phyloP scores from a whole-genome alignment of 2,888 invertebrate genomes.

The Epistrophella euchroma region DNA sequence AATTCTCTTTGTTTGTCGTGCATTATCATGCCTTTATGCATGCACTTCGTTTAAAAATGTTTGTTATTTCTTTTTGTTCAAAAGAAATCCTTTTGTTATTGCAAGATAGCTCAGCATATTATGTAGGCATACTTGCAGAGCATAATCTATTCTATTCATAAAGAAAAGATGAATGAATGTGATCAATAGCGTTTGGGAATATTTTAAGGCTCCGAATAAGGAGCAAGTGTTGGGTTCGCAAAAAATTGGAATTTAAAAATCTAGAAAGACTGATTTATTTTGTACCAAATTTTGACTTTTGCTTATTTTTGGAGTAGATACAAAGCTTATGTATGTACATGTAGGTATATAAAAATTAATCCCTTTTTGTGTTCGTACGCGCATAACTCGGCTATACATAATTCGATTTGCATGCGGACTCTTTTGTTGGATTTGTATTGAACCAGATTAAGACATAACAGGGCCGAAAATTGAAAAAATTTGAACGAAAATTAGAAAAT shows the following conservation, averaged over 20 bases:
- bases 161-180: constrained; percentile 1
- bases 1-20: constrained; percentile 15
- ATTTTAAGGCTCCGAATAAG: background rate
- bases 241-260: background rate
- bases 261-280: background rate
- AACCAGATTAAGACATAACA: too few relatives aligned
- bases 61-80: background rate
- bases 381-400: too few relatives aligned
- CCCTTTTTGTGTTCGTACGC: too few relatives aligned
- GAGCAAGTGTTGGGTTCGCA: background rate
- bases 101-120: background rate
- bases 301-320: too few relatives aligned
- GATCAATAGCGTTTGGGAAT: background rate
- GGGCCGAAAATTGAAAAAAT: too few relatives aligned
- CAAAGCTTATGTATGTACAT: too few relatives aligned
- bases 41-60: background rate
- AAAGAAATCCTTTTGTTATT: constrained; percentile 10
- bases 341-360: too few relatives aligned
- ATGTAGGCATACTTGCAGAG: background rate
- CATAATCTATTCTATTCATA: constrained; percentile 24
- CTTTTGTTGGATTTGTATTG: too few relatives aligned
- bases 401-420: too few relatives aligned
- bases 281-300: too few relatives aligned
- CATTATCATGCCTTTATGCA: background rate
- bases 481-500: too few relatives aligned